Evolutionary conservation across 92 coral and sea anemone genomes (phyloP).

Genomic region (Heliopora coerulea): DNA sequence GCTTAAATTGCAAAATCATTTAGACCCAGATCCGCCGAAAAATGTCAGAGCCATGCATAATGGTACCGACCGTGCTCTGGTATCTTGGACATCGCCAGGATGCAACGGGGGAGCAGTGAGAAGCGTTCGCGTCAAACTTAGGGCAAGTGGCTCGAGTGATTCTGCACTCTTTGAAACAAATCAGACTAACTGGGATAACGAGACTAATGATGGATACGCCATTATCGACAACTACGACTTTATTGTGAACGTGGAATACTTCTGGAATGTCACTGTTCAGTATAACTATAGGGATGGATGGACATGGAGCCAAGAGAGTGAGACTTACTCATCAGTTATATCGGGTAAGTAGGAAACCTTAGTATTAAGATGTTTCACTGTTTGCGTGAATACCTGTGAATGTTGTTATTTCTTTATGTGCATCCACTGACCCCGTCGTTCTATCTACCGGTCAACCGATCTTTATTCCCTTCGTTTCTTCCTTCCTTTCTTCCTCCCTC

Average conservation of each 20-base stretch:
- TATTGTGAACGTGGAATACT: not conserved
- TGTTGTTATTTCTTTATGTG: too few species aligned
- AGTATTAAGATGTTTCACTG: too few species aligned
- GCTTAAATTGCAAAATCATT: not conserved
- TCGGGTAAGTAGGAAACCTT: not conserved
- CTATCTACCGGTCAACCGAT: too few species aligned
- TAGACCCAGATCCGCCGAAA: not conserved
- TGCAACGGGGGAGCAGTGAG: conserved; percentile 29
- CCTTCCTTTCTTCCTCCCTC: too few species aligned
- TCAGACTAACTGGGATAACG: not conserved
- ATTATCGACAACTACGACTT: not conserved
- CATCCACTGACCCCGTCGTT: too few species aligned
- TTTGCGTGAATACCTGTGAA: too few species aligned
- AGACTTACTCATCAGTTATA: not conserved
- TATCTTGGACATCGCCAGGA: conserved; percentile 26
- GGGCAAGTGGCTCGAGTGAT: not conserved
- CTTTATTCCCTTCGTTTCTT: too few species aligned
- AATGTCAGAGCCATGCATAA: conserved; percentile 8
- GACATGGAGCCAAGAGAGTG: not conserved
- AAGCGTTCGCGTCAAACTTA: conserved; percentile 13
- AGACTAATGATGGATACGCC: not conserved
- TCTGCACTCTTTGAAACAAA: not conserved
- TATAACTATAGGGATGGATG: not conserved
- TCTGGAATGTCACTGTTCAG: not conserved
- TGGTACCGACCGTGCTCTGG: conserved; percentile 1